phyloP scores from a whole-genome alignment of 2,113 vertebrate genomes.

The Glaucomys volans region DNA sequence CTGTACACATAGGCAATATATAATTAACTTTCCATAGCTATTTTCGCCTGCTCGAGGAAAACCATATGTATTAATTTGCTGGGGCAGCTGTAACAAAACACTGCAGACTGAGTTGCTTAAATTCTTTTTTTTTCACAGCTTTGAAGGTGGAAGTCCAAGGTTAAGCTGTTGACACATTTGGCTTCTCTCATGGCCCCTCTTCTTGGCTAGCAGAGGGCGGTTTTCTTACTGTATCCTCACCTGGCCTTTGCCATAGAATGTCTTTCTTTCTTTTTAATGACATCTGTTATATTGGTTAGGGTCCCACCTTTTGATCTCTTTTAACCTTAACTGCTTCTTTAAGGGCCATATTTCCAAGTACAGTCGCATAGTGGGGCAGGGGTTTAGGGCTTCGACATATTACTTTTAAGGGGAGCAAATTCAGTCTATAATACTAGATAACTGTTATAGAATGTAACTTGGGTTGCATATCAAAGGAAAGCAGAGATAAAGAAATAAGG shows the following conservation, averaged over 20 bases:
- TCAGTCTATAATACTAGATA: not conserved
- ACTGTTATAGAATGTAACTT: not conserved
- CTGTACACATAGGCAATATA: not conserved
- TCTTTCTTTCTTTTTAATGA: not conserved
- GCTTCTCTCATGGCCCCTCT: not conserved
- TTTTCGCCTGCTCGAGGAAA: not conserved
- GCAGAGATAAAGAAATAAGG: not conserved
- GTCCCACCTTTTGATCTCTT: not conserved
- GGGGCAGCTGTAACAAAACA: not conserved
- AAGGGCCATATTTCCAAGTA: not conserved
- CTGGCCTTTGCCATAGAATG: not conserved
- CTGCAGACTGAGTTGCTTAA: not conserved
- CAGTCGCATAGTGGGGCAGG: not conserved
- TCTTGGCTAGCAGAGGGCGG: not conserved
- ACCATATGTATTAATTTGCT: not conserved
- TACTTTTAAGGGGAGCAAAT: not conserved
- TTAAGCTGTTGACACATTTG: not conserved
- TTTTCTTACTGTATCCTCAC: not conserved
- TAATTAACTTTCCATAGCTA: not conserved
- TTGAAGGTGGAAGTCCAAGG: not conserved
- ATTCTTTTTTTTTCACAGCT: not conserved
- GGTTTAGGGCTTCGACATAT: not conserved
- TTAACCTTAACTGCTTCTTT: not conserved
- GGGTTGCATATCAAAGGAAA: not conserved
- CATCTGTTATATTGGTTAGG: not conserved